phyloP scores from a whole-genome alignment of 1,140 invertebrate species.

The Schlechtendalia chinensis region DNA sequence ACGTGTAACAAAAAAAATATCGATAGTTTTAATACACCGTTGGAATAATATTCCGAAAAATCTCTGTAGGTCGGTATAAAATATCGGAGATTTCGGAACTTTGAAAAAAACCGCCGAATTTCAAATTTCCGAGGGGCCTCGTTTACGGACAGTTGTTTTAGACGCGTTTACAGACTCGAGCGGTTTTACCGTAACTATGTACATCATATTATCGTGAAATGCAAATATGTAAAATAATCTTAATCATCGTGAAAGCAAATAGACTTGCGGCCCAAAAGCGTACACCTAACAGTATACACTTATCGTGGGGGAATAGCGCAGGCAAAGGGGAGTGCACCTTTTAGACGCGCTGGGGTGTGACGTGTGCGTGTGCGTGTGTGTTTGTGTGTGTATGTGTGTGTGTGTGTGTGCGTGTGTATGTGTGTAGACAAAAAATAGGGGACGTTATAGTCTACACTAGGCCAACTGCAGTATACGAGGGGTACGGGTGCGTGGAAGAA shows the following conservation, averaged over 20 bases:
- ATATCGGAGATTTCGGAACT: too few relatives aligned
- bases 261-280: background rate
- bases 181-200: too few relatives aligned
- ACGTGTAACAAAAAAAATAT: background rate
- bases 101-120: background rate
- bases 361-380: background rate
- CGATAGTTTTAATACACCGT: conserved; percentile 2
- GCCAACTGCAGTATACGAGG: conserved; percentile 6
- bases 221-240: conserved; percentile 26
- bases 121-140: background rate
- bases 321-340: conserved; percentile 38
- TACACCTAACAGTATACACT: conserved; percentile 1
- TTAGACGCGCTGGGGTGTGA: conserved; percentile 39
- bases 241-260: conserved; percentile 42
- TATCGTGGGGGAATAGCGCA: conserved; percentile 20
- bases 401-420: background rate
- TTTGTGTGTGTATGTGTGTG: too few relatives aligned
- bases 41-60: too few relatives aligned
- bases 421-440: conserved; percentile 25
- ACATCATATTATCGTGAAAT: too few relatives aligned
- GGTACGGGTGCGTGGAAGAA: conserved; percentile 42
- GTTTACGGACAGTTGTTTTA: background rate
- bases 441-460: conserved; percentile 29
- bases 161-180: too few relatives aligned
- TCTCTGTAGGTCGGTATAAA: too few relatives aligned